Base-by-base conservation (phyloP, 2,797 vertebrate species). In the Anisognathus igniventris region DNA sequence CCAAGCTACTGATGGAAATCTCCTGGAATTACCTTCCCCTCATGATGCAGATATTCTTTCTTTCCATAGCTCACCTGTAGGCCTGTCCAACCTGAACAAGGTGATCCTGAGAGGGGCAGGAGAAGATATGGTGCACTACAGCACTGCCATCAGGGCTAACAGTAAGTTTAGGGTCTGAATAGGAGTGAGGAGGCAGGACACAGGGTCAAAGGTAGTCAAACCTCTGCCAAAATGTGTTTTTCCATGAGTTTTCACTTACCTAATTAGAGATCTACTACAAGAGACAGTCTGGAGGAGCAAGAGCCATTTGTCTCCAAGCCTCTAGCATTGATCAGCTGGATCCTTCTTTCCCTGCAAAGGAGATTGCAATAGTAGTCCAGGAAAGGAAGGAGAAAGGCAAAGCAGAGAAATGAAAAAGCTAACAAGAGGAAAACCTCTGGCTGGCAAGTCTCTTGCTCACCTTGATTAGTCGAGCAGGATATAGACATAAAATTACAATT, bases 401-500 rank as follows among this genome's bases (percentile, higher is more conserved):
- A 85, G 35, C 68, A 93, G 82, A 68, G 84, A 51, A 87, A 92
- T 1, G 3, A 86, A 71, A 57, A 76, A 33, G 24, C 39, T 92
- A 97, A 97, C 90, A 95, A 91, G 94, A 89, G 45, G 57, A 94
- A 97, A 95, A 96, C 89, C 97, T 85, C 88, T 90, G 94, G 73
- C 93, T 95, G 86, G 80, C 75, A 88, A 83, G 64, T 80, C 80
- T 96, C 94, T 97, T 93, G 88, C 77, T 79, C 90, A 96, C 95
- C 95, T 96, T 97, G 95, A 97, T 97, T 97, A 97, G 96, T 94
- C 0, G 53, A 97, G 96, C 94, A 97, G 97, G 97, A 97, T 97
- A 97, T 90, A 98, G 97, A 96, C 96, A 97, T 97, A 97, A 98
- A 96, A 97, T 97, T 76, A 95, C 96, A 97, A 97, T 86, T 96